Evolutionary conservation across 2,797 vertebrate species (phyloP), one percentile per base, ranked within the genome.

Genomic region (Tiaroga cobitis): DNA sequence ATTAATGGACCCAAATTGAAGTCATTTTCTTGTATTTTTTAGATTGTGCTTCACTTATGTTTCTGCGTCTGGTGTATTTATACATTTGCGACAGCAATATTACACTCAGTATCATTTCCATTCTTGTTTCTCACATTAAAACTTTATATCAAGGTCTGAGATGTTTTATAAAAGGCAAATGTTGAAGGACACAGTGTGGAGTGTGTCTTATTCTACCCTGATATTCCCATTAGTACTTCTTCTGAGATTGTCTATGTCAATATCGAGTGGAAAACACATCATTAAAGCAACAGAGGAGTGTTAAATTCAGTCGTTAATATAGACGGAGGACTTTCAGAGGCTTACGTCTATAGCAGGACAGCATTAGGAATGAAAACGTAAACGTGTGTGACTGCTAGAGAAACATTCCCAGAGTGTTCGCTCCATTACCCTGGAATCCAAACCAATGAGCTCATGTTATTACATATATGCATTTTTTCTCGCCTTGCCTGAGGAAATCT

Each of bases 361-460:
- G 61, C 26, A 21, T 51, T 76, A 73, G 29, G 41, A 80, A 75
- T 84, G n/a, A 49, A 49, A 69, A 51, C 9, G 49, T 56, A 39
- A 8, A 76, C 21, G 59, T 63, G 26, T 54, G 65, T 13, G 32
- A 39, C 54, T 46, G 79, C 69, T 76, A 39, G 51, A 61, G 81
- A 63, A 80, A 80, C 70, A 61, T 43, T 63, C 56, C 39, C 70
- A 2, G 37, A 43, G 59, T 24, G 26, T 21, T 46, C 26, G n/a
- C n/a, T 79, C 70, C 69, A 82, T 82, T 82, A 82, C 81, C 3
- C 56, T 1, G 39, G 54, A 74, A 74, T 82, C 41, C 81, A 49
- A 82, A 74, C 19, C 81, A 75, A 63, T 75, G 81, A 82, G 81
- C 70, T 82, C 70, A 75, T 82, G 54, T 74, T 63, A 82, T 82